Percentiles rank a stretch among this genome's conserved stretches.
These are phyloP conservation scores for Myiothlypis coronata DNA, from an alignment of 2,797 vertebrate species.

Conservation along the genomic window DNA sequence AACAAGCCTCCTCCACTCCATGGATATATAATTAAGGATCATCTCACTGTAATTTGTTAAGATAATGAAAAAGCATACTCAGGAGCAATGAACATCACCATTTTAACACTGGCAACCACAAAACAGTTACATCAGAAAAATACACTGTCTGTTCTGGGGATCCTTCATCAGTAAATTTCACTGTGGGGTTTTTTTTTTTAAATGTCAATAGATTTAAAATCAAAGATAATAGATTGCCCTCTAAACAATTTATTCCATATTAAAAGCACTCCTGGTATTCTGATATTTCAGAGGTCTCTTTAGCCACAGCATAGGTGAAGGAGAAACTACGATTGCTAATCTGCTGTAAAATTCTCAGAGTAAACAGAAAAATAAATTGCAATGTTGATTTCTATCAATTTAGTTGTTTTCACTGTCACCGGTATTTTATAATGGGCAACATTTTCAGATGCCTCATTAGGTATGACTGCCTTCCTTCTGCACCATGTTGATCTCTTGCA, in stretches of 20 bases:
- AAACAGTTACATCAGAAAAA: background rate
- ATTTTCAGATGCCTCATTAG: background rate
- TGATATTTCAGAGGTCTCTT: background rate
- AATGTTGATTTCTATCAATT: background rate
- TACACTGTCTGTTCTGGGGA: background rate
- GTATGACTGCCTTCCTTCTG: background rate
- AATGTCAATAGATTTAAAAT: background rate
- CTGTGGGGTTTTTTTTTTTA: background rate
- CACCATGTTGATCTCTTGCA: background rate
- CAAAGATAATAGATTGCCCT: background rate
- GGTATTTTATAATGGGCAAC: background rate
- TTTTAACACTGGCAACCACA: constrained; percentile 5
- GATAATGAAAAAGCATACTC: background rate
- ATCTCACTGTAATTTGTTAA: background rate
- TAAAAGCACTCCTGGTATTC: background rate
- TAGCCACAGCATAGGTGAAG: accelerated
- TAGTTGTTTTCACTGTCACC: background rate
- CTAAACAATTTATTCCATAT: background rate
- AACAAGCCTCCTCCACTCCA: background rate
- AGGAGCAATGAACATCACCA: background rate
- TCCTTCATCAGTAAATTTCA: background rate
- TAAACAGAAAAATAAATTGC: background rate
- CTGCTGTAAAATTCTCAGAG: background rate
- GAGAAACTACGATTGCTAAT: background rate
- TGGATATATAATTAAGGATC: background rate